Conservation (phyloP, 2,797 vertebrate species). For the Enteromius argenteus region DNA sequence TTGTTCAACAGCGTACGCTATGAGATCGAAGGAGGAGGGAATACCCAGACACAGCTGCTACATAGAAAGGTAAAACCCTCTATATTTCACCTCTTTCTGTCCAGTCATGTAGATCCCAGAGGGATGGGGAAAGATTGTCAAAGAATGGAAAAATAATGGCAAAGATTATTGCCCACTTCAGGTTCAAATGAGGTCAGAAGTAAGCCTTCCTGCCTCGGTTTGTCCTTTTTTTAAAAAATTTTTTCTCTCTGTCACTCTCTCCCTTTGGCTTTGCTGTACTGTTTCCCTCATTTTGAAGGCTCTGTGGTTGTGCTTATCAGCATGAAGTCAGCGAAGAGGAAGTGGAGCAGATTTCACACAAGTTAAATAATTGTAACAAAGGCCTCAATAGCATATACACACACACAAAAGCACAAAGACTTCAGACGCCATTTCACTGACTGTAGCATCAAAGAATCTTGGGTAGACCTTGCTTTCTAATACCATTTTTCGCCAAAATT, state of each 20-base stretch:
- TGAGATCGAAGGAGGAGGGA: conserved; percentile 89
- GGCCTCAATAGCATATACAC: not conserved
- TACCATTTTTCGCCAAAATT: not conserved
- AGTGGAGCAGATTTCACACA: conserved; percentile 73
- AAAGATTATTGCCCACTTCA: not conserved
- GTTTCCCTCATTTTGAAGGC: conserved; percentile 15
- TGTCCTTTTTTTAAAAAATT: not conserved
- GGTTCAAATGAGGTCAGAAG: not conserved
- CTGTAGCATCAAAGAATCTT: not conserved
- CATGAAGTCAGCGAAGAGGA: conserved; percentile 50
- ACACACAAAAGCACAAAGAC: not conserved
- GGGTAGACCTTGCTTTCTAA: not conserved
- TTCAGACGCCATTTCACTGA: not conserved
- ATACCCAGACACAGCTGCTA: conserved; percentile 88
- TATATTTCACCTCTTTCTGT: conserved; percentile 1
- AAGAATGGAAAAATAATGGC: not conserved
- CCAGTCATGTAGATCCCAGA: not conserved
- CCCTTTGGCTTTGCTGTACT: not conserved
- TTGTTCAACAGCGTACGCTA: conserved; percentile 93
- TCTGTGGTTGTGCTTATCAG: not conserved
- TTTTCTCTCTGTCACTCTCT: accelerated
- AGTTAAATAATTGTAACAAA: conserved; percentile 47
- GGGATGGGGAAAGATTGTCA: not conserved
- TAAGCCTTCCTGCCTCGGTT: not conserved
- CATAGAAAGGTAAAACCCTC: conserved; percentile 85